Evolutionary conservation across 2,888 invertebrate species (phyloP).

Genomic region (Germaria angustata): DNA sequence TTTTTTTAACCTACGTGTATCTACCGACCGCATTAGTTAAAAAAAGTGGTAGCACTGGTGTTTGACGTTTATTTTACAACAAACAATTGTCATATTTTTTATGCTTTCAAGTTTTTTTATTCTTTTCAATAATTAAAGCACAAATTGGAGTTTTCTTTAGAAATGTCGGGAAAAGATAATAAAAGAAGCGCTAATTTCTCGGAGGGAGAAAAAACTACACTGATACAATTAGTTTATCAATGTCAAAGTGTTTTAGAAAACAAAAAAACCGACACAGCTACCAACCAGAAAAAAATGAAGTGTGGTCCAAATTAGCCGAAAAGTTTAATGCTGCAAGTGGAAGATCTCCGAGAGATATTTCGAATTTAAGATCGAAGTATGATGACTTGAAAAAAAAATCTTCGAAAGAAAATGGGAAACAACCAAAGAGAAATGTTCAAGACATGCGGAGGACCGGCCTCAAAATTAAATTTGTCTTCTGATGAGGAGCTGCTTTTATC

Average conservation of each 20-base stretch:
- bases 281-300: neutral
- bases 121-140: neutral
- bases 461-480: neutral
- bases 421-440: conserved; percentile 50
- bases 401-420: conserved; percentile 48
- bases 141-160: neutral
- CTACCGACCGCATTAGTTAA: neutral
- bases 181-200: neutral
- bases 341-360: conserved; percentile 1
- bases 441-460: neutral
- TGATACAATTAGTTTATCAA: conserved; percentile 1
- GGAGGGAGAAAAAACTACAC: conserved; percentile 1
- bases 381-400: conserved; percentile 18
- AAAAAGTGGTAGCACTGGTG: conserved; percentile 7
- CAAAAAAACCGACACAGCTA: neutral
- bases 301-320: conserved; percentile 11
- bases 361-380: conserved; percentile 26
- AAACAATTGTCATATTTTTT: neutral
- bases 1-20: conserved; percentile 8
- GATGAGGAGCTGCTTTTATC: neutral
- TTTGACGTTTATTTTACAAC: conserved; percentile 4
- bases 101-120: neutral
- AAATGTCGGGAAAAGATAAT: neutral
- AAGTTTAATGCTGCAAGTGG: conserved; percentile 24
- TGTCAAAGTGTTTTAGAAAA: neutral